Percentiles rank a stretch among this genome's conserved stretches.
Conservation (phyloP, 2,888 invertebrate genomes). For the Mesopsocus fuscifrons region DNA sequence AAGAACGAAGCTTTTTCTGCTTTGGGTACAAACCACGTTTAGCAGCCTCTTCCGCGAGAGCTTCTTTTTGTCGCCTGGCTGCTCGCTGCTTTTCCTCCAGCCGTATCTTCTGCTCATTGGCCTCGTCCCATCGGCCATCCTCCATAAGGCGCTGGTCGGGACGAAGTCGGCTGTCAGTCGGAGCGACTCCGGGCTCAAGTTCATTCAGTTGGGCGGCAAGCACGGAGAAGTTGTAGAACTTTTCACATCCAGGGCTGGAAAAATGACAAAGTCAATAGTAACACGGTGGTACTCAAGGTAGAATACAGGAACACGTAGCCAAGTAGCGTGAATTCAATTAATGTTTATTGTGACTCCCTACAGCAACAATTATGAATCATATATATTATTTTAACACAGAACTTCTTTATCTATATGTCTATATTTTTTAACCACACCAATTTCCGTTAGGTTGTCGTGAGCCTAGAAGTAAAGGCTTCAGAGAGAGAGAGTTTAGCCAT, state of each 20-base stretch:
- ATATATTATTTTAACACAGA: too few relatives aligned
- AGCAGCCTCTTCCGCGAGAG: constrained; percentile 45
- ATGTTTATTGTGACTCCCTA: too few relatives aligned
- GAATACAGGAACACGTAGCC: too few relatives aligned
- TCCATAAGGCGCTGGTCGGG: constrained; percentile 99
- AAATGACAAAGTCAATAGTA: constrained; percentile 1
- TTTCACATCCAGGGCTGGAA: constrained; percentile 38
- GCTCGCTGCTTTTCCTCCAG: constrained; percentile 93
- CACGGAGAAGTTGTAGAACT: constrained; percentile 85
- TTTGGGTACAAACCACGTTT: neutral
- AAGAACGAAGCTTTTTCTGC: neutral
- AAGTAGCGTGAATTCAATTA: too few relatives aligned
- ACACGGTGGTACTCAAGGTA: too few relatives aligned
- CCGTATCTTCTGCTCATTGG: constrained; percentile 64
- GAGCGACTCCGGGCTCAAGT: constrained; percentile 76
- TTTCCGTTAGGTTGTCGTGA: too few relatives aligned
- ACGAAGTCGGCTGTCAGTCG: constrained; percentile 79
- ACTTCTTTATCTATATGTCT: too few relatives aligned
- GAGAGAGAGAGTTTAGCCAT: too few relatives aligned
- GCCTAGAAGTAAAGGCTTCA: too few relatives aligned
- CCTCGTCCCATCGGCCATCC: constrained; percentile 77
- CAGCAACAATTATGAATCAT: too few relatives aligned
- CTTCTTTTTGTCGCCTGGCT: constrained; percentile 53
- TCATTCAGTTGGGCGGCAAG: constrained; percentile 96
- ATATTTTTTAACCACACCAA: too few relatives aligned